Evolutionary conservation across 2,113 vertebrate species (phyloP), one percentile per base, ranked within the genome.

Genomic region (Odocoileus virginianus): DNA sequence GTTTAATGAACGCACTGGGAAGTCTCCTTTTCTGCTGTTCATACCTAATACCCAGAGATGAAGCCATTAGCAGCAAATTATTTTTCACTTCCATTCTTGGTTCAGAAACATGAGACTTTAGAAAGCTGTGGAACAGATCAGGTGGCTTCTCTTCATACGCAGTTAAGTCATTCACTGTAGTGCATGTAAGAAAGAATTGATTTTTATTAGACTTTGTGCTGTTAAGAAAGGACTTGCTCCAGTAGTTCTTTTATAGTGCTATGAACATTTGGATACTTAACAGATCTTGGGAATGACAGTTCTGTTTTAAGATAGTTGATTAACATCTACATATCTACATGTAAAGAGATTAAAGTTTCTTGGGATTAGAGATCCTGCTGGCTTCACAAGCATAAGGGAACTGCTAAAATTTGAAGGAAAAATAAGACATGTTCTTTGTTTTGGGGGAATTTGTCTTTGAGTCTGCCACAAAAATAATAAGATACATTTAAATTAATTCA

Each of bases 301-400:
- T 94, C 61, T 95, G 8, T 96, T 88, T 88, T 94, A 95, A 88
- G 58, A 78, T 93, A 21, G 76, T 94, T 97, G 78, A 54, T 89
- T 96, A 78, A 93, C 50, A 61, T 93, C 33, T 57, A 40, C 45
- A 55, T 19, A 61, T 93, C 28, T 57, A 45, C 50, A 45, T 88
- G n/a, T 97, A 90, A 96, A 87, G 47, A 36, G 50, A 60, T 94
- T 78, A 16, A 76, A 50, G 16, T 71, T 64, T 92, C n/a, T 87
- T 58, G 52, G 47, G 60, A 60, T 83, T 97, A 83, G 33, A 33
- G 30, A 71, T 83, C 81, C 30, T 94, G 13, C 36, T 89, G 21
- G 16, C 58, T 96, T 58, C 89, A 58, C n/a, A 93, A 87, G 91
- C 28, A 61, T 71, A 91, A 27, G 33, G 21, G n/a, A 74, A 28